Base-by-base conservation (phyloP, 1,140 invertebrate genomes). In the Eupristina koningsbergeri region DNA sequence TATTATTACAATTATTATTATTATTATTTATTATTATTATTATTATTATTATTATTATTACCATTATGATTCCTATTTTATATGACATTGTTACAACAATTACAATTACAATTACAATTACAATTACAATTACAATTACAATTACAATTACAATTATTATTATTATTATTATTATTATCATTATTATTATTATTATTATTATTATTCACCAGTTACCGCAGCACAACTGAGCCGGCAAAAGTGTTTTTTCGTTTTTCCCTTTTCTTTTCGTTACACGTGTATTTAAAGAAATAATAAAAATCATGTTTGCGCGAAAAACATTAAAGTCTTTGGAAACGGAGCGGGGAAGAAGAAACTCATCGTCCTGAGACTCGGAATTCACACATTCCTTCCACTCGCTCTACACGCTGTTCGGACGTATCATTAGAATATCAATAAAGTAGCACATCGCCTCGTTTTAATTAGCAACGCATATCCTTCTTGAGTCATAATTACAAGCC, bases 241-340 rank as follows among this genome's bases (percentile, higher is more conserved):
- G 80, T 45, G 80, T 67, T 76, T 73, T 45, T 61, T 83, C 34
- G 31, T 45, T 17, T 83, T 19, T 71, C 22, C 34, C 78, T 53
- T 36, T 22, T 58, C 36, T 76, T n/a, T n/a, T n/a, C n/a, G n/a
- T n/a, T 78, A 77, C 58, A 47, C 15, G 26, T 73, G 69, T 41
- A 71, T 9, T 71, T n/a, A n/a, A 78, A 71, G 78, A 78, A 45
- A 80, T 69, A 47, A 76, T 74, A 81, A 63, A 81, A 76, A 81
- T 75, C 58, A 64, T 83, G 41, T 53, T 77, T 73, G 47, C 53
- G 76, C 50, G 47, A 78, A 83, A 71, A 83, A 64, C 45, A 61
- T 84, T 79, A 73, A 83, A 84, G 82, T 84, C 83, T 84, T 84
- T 84, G 83, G 83, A 63, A 84, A 74, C 53, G 80, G 76, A 80